Evolutionary conservation across 2,888 invertebrate species (phyloP), one percentile per base, ranked within the genome.

Genomic region (Leptinotarsa haldemani): DNA sequence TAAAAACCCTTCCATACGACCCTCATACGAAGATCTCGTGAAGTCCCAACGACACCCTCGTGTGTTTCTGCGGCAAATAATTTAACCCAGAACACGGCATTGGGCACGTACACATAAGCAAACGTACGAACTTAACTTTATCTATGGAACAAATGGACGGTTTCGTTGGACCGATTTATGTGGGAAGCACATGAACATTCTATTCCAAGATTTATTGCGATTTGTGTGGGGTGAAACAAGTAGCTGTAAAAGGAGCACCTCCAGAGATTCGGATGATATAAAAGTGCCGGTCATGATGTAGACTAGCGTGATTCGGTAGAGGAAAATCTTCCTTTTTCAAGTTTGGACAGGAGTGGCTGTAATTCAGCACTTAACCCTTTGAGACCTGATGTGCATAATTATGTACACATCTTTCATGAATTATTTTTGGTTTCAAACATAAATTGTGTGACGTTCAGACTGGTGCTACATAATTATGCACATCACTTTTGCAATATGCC

Each of bases 151-250:
- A 80, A 81, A 81, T 81, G 77, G 79, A 79, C 76, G 78, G 79
- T 75, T 80, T 75, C 77, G 71, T 74, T 74, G 74, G 78, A 81
- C 71, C 78, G 78, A 82, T 82, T 83, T 82, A 82, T 82, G 80
- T 82, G 82, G 79, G 81, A 82, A 81, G 74, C 70, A 68, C 76
- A 78, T 72, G 77, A 74, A 77, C 74, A 73, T 78, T 77, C 67
- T 67, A 66, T 73, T 52, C 52, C 48, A 74, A 75, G 75, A 77
- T 77, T 77, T 77, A 77, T 77, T 74, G 70, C 70, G 72, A 74
- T 75, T 74, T 75, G 74, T 71, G 73, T n/a, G 68, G 75, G 70
- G 65, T 73, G 69, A 75, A 69, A 71, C 69, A 50, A 53, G 67
- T 25, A 67, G 25, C 61, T 61, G 61, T 61, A 61, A 61, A 30